Evolutionary conservation across 2,888 invertebrate genomes (phyloP).

Genomic region (Escarpia spicata): DNA sequence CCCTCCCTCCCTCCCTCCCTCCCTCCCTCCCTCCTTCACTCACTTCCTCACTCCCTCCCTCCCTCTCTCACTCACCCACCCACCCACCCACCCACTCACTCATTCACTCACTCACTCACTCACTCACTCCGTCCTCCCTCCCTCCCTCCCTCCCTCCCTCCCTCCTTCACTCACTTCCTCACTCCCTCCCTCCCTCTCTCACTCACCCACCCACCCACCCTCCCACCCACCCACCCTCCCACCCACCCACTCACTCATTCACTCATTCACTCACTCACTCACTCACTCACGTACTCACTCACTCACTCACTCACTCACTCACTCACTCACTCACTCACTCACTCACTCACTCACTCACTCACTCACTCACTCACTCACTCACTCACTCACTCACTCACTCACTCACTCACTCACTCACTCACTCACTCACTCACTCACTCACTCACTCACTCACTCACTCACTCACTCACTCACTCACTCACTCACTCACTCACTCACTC

Average conservation of each 20-base stretch:
- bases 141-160: not conserved
- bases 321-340: conserved; percentile 4
- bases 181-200: not conserved
- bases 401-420: not conserved
- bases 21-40: no score
- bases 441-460: not conserved
- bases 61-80: not conserved
- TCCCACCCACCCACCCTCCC: not conserved
- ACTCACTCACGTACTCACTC: not conserved
- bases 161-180: not conserved
- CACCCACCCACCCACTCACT: not conserved
- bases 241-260: not conserved
- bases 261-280: no score
- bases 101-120: not conserved
- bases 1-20: not conserved
- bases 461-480: not conserved
- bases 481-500: not conserved
- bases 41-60: not conserved
- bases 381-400: not conserved
- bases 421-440: not conserved
- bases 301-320: conserved; percentile 4
- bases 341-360: not conserved
- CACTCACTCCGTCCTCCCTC: not conserved
- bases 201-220: not conserved
- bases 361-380: not conserved